Percentiles rank a stretch among this genome's conserved stretches.
Evolutionary conservation across 2,113 vertebrate species (phyloP).

Genomic region (Stigmatopora argus): DNA sequence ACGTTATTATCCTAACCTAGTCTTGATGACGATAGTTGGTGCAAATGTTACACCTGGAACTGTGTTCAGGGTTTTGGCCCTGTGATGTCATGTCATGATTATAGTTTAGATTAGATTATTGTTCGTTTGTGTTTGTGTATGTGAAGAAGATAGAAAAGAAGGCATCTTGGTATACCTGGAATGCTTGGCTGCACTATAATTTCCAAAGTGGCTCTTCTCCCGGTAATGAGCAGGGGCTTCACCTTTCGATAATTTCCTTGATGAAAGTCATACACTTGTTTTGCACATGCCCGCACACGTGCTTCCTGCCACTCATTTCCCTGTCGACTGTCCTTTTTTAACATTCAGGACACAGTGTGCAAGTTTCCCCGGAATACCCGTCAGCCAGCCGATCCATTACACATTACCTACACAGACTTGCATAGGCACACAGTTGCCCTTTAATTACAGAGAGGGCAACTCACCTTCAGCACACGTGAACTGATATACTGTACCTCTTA

Average conservation of each 20-base stretch:
- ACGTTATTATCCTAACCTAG: slow-evolving; percentile 63
- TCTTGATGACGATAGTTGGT: slow-evolving; percentile 36
- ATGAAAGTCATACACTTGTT: slow-evolving; percentile 30
- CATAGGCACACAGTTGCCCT: slow-evolving; percentile 17
- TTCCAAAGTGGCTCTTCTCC: slow-evolving; percentile 48
- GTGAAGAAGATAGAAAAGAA: slow-evolving; percentile 13
- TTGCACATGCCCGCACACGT: neutral
- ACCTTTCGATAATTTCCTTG: slow-evolving; percentile 39
- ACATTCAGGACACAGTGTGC: neutral
- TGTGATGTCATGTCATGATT: neutral
- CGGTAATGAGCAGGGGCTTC: slow-evolving; percentile 54
- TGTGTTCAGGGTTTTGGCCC: slow-evolving; percentile 2
- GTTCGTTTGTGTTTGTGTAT: slow-evolving; percentile 10
- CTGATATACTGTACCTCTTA: slow-evolving; percentile 24
- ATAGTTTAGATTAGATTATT: neutral
- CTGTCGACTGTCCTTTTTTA: neutral
- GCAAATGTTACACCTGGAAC: slow-evolving; percentile 41
- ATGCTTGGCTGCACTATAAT: slow-evolving; percentile 55
- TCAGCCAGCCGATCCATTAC: slow-evolving; percentile 7
- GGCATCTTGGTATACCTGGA: slow-evolving; percentile 45
- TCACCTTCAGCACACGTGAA: slow-evolving; percentile 43
- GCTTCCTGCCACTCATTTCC: neutral
- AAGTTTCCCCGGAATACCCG: neutral
- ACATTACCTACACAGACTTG: slow-evolving; percentile 6
- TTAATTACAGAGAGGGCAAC: slow-evolving; percentile 32